phyloP scores from a whole-genome alignment of 1,140 invertebrate genomes.

The Dendroctonus ponderosae region DNA sequence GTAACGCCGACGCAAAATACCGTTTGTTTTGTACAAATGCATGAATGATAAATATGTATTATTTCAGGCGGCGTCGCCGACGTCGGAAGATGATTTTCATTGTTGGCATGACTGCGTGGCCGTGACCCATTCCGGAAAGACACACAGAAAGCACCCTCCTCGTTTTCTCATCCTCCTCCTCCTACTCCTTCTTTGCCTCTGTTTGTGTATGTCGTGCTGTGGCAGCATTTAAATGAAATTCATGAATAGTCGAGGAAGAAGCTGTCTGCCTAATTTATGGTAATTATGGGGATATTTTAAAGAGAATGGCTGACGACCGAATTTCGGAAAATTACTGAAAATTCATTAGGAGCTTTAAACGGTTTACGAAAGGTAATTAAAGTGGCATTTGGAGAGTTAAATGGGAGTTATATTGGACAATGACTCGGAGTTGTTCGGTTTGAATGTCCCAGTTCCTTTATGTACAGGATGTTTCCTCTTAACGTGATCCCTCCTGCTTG shows the following conservation, averaged over 20 bases:
- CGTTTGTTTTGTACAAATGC: conserved; percentile 46
- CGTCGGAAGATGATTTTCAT: conserved; percentile 35
- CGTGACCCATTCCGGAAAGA: neutral
- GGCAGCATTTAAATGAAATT: conserved; percentile 13
- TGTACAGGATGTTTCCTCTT: too few relatives aligned
- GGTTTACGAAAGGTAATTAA: conserved; percentile 12
- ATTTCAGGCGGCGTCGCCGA: conserved; percentile 15
- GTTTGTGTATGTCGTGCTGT: conserved; percentile 26
- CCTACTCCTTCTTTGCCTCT: conserved; percentile 25
- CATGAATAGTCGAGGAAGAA: conserved; percentile 8
- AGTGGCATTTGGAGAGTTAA: conserved; percentile 1
- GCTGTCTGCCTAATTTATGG: conserved; percentile 4
- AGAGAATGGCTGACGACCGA: conserved; percentile 13
- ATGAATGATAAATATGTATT: conserved; percentile 46
- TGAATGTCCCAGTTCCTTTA: too few relatives aligned
- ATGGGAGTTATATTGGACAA: too few relatives aligned
- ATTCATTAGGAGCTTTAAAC: conserved; percentile 8
- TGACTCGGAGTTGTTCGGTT: too few relatives aligned
- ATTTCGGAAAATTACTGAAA: conserved; percentile 18
- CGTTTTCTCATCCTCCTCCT: neutral
- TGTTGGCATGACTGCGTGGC: neutral
- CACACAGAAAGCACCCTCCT: neutral
- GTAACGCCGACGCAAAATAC: conserved; percentile 41
- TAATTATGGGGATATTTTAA: conserved; percentile 12
- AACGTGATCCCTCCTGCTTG: too few relatives aligned